phyloP scores from a whole-genome alignment of 2,888 invertebrate genomes.

The Cephus rjabovi region DNA sequence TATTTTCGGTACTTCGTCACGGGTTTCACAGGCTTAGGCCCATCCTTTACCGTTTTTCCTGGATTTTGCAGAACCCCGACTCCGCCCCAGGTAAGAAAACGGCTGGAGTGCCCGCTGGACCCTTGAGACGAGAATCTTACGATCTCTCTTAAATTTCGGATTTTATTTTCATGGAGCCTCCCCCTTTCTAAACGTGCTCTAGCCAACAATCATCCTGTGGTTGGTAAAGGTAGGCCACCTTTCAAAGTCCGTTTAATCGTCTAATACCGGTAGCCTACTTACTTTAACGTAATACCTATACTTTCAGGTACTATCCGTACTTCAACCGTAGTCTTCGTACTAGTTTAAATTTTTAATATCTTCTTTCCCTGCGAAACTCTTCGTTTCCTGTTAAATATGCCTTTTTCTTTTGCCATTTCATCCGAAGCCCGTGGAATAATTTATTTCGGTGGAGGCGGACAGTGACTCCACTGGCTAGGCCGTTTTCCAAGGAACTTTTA shows the following conservation, averaged over 20 bases:
- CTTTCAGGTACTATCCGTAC: background rate
- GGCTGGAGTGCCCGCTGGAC: constrained; percentile 32
- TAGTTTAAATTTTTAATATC: too few relatives aligned
- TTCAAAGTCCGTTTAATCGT: constrained; percentile 31
- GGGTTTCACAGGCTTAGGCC: constrained; percentile 13
- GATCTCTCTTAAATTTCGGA: background rate
- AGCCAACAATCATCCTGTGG: background rate
- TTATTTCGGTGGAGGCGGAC: constrained; percentile 46
- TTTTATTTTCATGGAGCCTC: background rate
- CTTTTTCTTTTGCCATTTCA: background rate
- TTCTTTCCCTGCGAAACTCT: background rate
- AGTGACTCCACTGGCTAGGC: constrained; percentile 37
- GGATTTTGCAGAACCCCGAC: background rate
- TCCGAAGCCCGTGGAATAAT: constrained; percentile 47
- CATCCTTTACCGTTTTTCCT: constrained; percentile 1
- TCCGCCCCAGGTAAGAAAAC: background rate
- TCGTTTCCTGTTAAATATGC: background rate
- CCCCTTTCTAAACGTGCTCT: background rate
- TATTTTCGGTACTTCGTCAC: constrained; percentile 39
- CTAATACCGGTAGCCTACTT: background rate
- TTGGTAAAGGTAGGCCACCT: constrained; percentile 15
- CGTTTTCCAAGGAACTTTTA: constrained; percentile 35
- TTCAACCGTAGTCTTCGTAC: background rate
- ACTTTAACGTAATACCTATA: background rate
- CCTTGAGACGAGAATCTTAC: constrained; percentile 25